Evolutionary conservation across 2,888 invertebrate species (phyloP).

Genomic region (Orthosia incerta): DNA sequence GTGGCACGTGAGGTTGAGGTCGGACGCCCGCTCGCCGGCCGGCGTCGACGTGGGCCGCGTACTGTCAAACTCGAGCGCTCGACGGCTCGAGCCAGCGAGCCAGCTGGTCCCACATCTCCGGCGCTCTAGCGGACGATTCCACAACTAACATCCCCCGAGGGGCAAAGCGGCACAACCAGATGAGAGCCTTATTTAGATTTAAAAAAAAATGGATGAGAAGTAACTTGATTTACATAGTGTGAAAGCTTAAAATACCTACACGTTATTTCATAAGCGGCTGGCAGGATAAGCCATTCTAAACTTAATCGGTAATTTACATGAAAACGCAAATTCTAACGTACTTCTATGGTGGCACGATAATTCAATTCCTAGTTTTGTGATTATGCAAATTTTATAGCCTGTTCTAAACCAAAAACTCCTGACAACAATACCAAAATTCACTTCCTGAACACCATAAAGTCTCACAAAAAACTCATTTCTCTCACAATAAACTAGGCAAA

Average conservation of each 20-base stretch:
- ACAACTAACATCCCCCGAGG: slow-evolving; percentile 80
- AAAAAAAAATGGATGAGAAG: background rate
- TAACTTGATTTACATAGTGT: background rate
- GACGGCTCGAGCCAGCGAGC: slow-evolving; percentile 82
- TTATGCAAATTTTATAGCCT: slow-evolving; percentile 24
- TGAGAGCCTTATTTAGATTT: background rate
- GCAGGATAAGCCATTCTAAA: background rate
- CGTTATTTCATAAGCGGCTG: background rate
- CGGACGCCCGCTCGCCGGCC: slow-evolving; percentile 77
- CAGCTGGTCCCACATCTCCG: slow-evolving; percentile 84
- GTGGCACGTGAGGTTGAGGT: slow-evolving; percentile 83
- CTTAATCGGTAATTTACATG: background rate
- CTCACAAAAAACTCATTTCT: slow-evolving; percentile 17
- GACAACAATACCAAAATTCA: slow-evolving; percentile 30
- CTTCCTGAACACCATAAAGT: slow-evolving; percentile 23
- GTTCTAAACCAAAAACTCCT: background rate
- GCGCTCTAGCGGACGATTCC: slow-evolving; percentile 86
- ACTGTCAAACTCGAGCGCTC: slow-evolving; percentile 87
- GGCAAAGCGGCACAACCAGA: slow-evolving; percentile 71
- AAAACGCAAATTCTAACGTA: background rate
- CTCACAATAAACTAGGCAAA: slow-evolving; percentile 26
- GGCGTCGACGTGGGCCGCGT: slow-evolving; percentile 80
- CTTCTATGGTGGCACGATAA: slow-evolving; percentile 3
- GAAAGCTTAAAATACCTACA: background rate
- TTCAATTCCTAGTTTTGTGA: background rate